Evolutionary conservation across 2,888 invertebrate species (phyloP).

Genomic region (Nemurella pictetii): DNA sequence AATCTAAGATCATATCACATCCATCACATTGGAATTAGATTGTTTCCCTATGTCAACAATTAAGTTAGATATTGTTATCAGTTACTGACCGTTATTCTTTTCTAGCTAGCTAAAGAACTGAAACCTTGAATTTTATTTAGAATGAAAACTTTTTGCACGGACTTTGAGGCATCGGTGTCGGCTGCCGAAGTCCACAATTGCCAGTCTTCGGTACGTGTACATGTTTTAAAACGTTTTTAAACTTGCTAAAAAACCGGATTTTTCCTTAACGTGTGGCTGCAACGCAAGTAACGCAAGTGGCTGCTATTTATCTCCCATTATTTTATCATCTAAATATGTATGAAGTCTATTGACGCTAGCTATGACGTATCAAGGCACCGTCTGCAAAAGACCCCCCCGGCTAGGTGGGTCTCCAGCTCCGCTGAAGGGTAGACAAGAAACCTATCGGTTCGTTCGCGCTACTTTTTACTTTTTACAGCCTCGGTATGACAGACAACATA

Average conservation of each 20-base stretch:
- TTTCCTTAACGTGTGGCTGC: neutral
- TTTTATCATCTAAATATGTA: neutral
- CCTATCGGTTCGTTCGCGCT: neutral
- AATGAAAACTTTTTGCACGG: neutral
- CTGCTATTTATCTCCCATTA: neutral
- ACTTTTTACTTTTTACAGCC: neutral
- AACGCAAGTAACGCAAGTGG: neutral
- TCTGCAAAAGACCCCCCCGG: neutral
- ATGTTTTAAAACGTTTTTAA: neutral
- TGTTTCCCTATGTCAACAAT: neutral
- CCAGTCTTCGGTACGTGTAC: neutral
- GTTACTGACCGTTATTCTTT: neutral
- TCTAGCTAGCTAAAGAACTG: neutral
- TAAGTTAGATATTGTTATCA: neutral
- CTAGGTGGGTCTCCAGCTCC: neutral
- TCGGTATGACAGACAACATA: neutral
- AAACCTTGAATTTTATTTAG: neutral
- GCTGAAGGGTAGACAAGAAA: too few relatives aligned
- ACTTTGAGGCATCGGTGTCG: neutral
- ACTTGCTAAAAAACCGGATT: neutral
- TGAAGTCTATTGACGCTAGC: neutral
- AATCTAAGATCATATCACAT: neutral
- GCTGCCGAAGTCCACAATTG: neutral
- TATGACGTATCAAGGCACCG: neutral
- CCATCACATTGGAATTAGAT: neutral